phyloP scores from a whole-genome alignment of 1,140 invertebrate species.

The Ceratosolen solmsi region DNA sequence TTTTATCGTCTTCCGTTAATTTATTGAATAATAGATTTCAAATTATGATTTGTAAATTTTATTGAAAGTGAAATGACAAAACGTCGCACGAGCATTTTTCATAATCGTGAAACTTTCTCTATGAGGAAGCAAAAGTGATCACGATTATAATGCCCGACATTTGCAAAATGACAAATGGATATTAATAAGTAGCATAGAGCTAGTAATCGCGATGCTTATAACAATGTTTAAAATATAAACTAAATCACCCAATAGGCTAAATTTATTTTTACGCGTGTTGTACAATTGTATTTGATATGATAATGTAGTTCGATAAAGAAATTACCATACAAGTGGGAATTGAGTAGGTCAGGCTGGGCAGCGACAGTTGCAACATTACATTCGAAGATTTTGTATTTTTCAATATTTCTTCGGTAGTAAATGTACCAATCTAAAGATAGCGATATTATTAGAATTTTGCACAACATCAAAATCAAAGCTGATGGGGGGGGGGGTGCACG shows the following conservation, averaged over 20 bases:
- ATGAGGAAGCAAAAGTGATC: slow-evolving; percentile 47
- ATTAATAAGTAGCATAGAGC: slow-evolving; percentile 8
- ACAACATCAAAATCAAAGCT: too few species aligned
- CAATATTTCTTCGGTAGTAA: background rate
- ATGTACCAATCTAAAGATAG: background rate
- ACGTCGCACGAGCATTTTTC: slow-evolving; percentile 35
- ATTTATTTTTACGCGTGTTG: background rate
- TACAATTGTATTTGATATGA: background rate
- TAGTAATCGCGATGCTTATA: slow-evolving; percentile 30
- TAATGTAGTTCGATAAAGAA: too few species aligned
- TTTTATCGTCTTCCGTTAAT: background rate
- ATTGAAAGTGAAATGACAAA: background rate
- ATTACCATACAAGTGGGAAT: too few species aligned
- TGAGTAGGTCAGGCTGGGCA: background rate
- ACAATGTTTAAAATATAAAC: background rate
- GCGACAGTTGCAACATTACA: background rate
- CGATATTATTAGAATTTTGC: background rate
- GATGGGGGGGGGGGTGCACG: too few species aligned
- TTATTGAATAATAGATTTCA: slow-evolving; percentile 15
- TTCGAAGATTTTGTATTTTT: background rate
- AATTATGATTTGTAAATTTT: slow-evolving; percentile 33
- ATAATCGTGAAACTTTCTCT: slow-evolving; percentile 45
- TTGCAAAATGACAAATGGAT: slow-evolving; percentile 44
- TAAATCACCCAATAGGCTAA: too few species aligned
- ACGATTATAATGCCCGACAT: slow-evolving; percentile 43